Percentiles rank a stretch among this genome's conserved stretches.
phyloP scores from a whole-genome alignment of 2,113 vertebrate species.

The Oceanites oceanicus region DNA sequence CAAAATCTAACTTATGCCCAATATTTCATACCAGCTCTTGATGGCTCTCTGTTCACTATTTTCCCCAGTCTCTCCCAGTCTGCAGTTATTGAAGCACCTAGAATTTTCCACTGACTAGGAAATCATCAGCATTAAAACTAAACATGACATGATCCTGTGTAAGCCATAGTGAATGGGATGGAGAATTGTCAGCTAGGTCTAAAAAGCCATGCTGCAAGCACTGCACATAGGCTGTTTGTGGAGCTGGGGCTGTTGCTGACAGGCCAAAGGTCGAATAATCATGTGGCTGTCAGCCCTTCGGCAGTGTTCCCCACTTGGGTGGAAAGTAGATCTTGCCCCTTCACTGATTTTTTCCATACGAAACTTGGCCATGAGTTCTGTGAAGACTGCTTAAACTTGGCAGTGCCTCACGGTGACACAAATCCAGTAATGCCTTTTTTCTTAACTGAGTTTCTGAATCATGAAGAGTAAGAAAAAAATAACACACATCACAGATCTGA shows the following conservation, averaged over 20 bases:
- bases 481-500: conserved; percentile 39
- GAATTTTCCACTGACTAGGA: neutral
- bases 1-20: neutral
- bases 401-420: neutral
- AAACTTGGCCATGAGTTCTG: neutral
- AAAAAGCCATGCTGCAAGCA: neutral
- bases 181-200: neutral
- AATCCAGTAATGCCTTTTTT: conserved; percentile 8
- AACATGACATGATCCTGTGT: neutral
- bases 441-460: conserved; percentile 42
- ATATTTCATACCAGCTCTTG: neutral
- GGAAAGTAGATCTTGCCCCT: neutral
- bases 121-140: neutral
- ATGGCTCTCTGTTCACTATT: neutral
- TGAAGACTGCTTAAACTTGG: neutral
- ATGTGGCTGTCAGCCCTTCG: neutral
- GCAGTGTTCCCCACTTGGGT: neutral
- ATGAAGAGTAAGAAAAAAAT: conserved; percentile 18
- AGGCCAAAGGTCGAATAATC: neutral
- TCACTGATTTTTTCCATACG: neutral
- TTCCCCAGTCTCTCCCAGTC: neutral
- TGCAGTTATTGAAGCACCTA: neutral
- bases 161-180: neutral
- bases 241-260: neutral
- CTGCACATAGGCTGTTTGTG: accelerated